A percentile compares a stretch with the other conserved stretches of the same genome.
phyloP scores from a whole-genome alignment of 2,113 vertebrate genomes.

The Sander lucioperca region DNA sequence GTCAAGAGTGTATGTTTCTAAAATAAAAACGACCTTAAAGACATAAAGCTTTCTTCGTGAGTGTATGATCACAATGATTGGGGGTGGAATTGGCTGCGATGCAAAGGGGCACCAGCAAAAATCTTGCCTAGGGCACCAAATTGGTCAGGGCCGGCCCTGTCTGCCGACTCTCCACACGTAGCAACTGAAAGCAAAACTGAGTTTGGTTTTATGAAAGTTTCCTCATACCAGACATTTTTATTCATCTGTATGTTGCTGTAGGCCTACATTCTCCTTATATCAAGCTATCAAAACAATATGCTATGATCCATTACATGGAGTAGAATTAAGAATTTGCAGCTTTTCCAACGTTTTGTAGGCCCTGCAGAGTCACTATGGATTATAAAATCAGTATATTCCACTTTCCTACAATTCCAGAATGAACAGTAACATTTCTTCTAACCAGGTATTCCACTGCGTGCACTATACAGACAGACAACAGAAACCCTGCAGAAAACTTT shows the following conservation, averaged over 20 bases:
- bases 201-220: not conserved
- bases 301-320: not conserved
- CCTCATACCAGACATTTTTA: not conserved
- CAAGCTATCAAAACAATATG: not conserved
- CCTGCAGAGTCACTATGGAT: not conserved
- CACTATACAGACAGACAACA: no score
- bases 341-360: no score
- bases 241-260: no score
- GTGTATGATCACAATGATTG: no score
- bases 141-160: no score
- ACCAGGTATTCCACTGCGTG: not conserved
- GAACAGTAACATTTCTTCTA: not conserved
- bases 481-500: not conserved
- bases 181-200: not conserved
- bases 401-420: not conserved
- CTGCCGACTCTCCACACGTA: not conserved
- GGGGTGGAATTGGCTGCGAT: no score
- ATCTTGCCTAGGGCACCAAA: no score
- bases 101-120: no score
- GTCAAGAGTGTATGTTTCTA: no score
- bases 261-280: not conserved
- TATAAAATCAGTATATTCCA: not conserved
- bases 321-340: not conserved
- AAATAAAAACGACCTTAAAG: no score
- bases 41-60: no score